Conservation (phyloP, 2,113 vertebrate species). For the Loxodonta africana region DNA sequence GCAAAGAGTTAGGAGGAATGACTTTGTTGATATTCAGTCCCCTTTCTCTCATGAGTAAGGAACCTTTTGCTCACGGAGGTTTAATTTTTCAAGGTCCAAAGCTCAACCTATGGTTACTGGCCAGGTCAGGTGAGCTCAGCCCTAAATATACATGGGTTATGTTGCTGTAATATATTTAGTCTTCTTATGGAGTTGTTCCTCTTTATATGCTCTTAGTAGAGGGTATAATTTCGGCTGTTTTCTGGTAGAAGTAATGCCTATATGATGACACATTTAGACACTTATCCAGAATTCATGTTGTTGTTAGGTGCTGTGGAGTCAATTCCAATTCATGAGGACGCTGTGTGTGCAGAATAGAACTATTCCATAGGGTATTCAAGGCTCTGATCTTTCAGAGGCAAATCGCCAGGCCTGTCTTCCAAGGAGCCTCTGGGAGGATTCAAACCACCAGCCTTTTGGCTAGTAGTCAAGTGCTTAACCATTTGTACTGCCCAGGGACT, state of each 20-base stretch:
- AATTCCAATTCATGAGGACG: neutral
- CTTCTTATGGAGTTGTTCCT: neutral
- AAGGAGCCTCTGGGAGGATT: neutral
- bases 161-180: neutral
- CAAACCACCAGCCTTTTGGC: neutral
- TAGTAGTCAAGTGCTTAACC: neutral
- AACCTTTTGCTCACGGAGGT: neutral
- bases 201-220: neutral
- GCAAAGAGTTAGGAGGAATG: neutral
- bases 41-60: neutral
- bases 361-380: neutral
- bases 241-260: neutral
- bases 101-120: neutral
- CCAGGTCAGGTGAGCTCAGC: neutral
- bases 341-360: neutral
- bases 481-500: neutral
- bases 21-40: neutral
- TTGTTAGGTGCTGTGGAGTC: neutral
- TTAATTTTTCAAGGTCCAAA: conserved; percentile 8
- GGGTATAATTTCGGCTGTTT: neutral
- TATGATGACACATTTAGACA: neutral
- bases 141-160: neutral
- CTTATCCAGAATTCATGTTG: neutral
- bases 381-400: no score
- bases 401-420: neutral